Percentiles rank a stretch among this genome's conserved stretches.
These are phyloP conservation scores for Rallus crepitans DNA, from an alignment of 2,797 vertebrate species.

Conservation along the genomic window DNA sequence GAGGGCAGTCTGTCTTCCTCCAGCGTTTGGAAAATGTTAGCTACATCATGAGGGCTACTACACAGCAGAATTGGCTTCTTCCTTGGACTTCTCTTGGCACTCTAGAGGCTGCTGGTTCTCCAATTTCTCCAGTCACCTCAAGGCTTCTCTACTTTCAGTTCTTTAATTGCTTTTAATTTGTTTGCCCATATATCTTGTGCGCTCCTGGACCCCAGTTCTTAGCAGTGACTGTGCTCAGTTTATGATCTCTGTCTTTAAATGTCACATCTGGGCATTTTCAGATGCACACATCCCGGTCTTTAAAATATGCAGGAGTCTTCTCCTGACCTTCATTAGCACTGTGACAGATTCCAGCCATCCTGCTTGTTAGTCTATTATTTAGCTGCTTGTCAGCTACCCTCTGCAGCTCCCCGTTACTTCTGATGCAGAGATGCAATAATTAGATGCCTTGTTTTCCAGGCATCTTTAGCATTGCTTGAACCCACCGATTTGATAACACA, in stretches of 20 bases:
- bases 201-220: neutral
- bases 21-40: neutral
- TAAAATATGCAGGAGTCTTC: conserved; percentile 43
- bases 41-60: neutral
- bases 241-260: neutral
- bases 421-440: conserved; percentile 39
- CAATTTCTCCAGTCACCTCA: neutral
- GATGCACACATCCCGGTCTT: neutral
- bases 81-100: neutral
- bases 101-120: neutral
- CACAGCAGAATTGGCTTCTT: neutral
- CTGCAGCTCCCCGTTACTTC: neutral
- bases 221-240: neutral
- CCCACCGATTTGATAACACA: neutral
- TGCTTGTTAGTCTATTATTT: conserved; percentile 39
- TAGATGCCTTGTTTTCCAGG: conserved; percentile 19
- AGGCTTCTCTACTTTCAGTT: neutral
- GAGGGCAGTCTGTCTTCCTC: neutral
- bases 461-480: neutral
- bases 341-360: conserved; percentile 52
- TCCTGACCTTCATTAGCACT: conserved; percentile 37
- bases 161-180: neutral
- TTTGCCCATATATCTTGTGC: neutral
- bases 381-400: conserved; percentile 34
- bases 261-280: conserved; percentile 36